Conservation (phyloP, 2,797 vertebrate species). For the Eremophila alpestris region DNA sequence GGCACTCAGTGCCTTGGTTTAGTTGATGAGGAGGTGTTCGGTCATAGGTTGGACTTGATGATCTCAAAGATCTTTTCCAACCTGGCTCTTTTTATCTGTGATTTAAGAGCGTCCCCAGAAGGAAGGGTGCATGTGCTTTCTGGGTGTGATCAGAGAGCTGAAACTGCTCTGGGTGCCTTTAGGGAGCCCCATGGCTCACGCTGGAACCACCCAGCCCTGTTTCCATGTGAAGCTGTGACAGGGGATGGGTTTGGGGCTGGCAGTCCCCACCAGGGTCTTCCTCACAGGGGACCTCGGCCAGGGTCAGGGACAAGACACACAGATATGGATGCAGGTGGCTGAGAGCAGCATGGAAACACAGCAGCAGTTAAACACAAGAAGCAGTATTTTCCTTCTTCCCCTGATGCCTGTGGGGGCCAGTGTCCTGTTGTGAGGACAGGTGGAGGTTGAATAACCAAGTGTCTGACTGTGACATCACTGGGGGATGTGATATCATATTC, state of each 20-base stretch:
- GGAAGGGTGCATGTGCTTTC: background rate
- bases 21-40: too few species aligned
- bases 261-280: background rate
- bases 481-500: background rate
- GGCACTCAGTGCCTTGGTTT: background rate
- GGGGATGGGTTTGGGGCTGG: background rate
- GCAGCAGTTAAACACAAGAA: background rate
- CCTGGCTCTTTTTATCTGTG: background rate
- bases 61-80: background rate
- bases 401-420: background rate
- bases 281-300: background rate
- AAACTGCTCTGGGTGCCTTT: background rate
- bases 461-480: background rate
- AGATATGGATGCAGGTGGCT: background rate
- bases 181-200: accelerated
- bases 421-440: background rate
- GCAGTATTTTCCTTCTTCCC: background rate
- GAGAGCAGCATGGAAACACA: background rate
- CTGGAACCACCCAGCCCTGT: background rate
- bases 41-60: too few species aligned
- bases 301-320: background rate
- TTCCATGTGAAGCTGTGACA: background rate
- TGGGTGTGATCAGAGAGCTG: background rate
- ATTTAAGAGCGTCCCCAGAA: background rate
- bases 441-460: background rate